Percentiles rank a stretch among this genome's conserved stretches.
phyloP scores from a whole-genome alignment of 2,888 invertebrate genomes.

The Drosophila suboccidentalis region DNA sequence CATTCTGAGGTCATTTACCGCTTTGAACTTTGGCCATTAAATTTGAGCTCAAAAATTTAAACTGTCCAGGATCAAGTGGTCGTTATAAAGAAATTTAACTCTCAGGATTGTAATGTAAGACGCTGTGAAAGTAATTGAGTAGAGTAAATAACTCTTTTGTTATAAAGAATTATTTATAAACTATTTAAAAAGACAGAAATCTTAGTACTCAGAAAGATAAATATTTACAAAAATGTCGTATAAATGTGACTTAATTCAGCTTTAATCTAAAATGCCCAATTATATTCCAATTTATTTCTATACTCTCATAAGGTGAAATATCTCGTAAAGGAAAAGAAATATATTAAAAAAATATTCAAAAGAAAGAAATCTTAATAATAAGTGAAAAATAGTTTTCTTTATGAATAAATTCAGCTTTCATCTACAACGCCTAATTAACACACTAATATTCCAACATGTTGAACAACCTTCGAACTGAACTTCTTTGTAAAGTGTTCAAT shows the following conservation, averaged over 20 bases:
- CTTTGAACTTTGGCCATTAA: constrained; percentile 61
- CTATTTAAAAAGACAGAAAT: too few relatives aligned
- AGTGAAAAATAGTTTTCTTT: not conserved
- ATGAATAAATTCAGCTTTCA: not conserved
- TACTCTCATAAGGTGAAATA: too few relatives aligned
- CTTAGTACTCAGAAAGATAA: too few relatives aligned
- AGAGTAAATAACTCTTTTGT: not conserved
- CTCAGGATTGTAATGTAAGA: not conserved
- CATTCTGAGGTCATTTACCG: constrained; percentile 75
- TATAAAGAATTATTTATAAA: too few relatives aligned
- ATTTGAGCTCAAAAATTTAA: constrained; percentile 46
- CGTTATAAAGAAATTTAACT: constrained; percentile 7
- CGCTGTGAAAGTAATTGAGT: too few relatives aligned
- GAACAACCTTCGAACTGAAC: constrained; percentile 21
- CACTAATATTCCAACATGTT: constrained; percentile 2
- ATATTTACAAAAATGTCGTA: too few relatives aligned
- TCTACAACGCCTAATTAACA: constrained; percentile 30
- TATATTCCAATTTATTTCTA: too few relatives aligned
- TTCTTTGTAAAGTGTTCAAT: constrained; percentile 2
- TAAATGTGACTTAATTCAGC: too few relatives aligned
- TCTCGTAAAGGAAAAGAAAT: too few relatives aligned
- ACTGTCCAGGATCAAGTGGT: constrained; percentile 32
- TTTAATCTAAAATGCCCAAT: too few relatives aligned
- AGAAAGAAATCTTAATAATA: too few relatives aligned
- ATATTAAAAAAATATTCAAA: too few relatives aligned